Conservation (phyloP, 2,797 vertebrate species). For the Salarias fasciatus region DNA sequence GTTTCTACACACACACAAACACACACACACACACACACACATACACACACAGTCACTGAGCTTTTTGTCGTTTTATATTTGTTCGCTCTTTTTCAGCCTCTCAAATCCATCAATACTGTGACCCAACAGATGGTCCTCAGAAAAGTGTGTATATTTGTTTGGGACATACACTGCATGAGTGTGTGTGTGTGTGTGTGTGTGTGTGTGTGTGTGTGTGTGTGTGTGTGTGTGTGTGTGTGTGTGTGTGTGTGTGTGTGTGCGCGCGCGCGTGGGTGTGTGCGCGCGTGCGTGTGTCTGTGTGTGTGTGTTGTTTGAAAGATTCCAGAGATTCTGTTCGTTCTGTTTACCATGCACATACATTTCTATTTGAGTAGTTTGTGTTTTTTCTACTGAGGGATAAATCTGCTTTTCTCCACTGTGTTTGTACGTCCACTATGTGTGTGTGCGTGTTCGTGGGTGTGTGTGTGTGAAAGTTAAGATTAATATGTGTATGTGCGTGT, state of each 20-base stretch:
- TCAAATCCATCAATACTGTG: conserved; percentile 15
- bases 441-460: not conserved
- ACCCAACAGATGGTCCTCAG: conserved; percentile 4
- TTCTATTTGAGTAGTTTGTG: not conserved
- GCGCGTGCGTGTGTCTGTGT: not conserved
- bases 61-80: not conserved
- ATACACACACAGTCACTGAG: not conserved
- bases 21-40: conserved; percentile 3
- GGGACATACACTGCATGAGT: not conserved
- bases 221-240: not conserved
- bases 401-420: conserved; percentile 1
- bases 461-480: not conserved
- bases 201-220: not conserved
- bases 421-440: not conserved
- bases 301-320: not conserved
- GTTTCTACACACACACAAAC: not conserved
- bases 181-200: not conserved
- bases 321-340: not conserved
- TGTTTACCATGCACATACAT: not conserved
- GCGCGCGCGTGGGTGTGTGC: too few relatives aligned
- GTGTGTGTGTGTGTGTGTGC: not conserved
- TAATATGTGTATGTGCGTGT: not conserved
- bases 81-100: conserved; percentile 3
- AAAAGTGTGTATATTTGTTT: conserved; percentile 8
- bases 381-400: not conserved